phyloP scores from a whole-genome alignment of 2,113 vertebrate species.

The Phalacrocorax pelagicus region DNA sequence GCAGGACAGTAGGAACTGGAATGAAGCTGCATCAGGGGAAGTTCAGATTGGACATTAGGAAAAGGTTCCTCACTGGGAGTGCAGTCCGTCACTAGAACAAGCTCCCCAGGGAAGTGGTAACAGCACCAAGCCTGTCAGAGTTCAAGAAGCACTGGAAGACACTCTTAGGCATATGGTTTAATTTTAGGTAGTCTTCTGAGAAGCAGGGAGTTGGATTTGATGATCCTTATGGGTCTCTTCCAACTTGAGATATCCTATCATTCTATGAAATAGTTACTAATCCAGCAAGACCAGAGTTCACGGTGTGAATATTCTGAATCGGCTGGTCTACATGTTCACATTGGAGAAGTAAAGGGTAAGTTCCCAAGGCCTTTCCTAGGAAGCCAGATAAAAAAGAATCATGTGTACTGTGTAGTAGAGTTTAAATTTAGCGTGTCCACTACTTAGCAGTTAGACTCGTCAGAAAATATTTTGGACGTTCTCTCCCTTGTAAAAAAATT shows the following conservation, averaged over 20 bases:
- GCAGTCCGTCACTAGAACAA: neutral
- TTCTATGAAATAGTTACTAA: neutral
- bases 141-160: fast-evolving
- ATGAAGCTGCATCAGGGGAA: neutral
- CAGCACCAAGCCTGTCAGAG: neutral
- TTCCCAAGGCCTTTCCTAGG: neutral
- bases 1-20: neutral
- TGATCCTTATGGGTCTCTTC: neutral
- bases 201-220: neutral
- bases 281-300: neutral
- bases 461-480: neutral
- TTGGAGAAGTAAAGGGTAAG: neutral
- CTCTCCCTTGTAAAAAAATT: neutral
- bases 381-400: neutral
- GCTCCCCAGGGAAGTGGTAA: neutral
- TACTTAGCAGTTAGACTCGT: neutral
- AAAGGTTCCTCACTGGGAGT: neutral
- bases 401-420: neutral
- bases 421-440: neutral
- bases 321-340: neutral
- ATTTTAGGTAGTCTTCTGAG: neutral
- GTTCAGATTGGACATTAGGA: neutral
- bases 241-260: neutral
- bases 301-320: neutral
- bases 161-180: neutral